Percentiles rank a stretch among this genome's conserved stretches.
Evolutionary conservation across 1,140 invertebrate species (phyloP).

Genomic region (Choristoneura fumiferana): DNA sequence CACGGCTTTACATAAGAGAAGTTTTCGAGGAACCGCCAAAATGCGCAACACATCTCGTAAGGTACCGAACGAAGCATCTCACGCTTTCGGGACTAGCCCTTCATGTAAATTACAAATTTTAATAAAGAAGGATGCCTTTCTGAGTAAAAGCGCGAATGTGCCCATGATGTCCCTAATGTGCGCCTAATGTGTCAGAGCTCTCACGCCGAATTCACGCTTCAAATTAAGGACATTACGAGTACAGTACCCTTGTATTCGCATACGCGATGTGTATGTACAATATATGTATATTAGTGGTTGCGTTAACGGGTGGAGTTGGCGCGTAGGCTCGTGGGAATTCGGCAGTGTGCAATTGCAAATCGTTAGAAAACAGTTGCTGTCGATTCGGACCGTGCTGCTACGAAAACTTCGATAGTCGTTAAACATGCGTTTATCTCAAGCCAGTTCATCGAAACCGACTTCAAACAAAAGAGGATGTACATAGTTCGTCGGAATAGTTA

Average conservation of each 20-base stretch:
- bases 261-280: not conserved
- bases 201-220: constrained; percentile 16
- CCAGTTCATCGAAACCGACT: too few species aligned
- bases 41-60: too few species aligned
- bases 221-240: constrained; percentile 18
- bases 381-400: too few species aligned
- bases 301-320: constrained; percentile 15
- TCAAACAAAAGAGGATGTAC: too few species aligned
- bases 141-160: constrained; percentile 15
- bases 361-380: constrained; percentile 9
- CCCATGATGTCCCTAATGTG: constrained; percentile 15
- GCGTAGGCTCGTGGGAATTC: constrained; percentile 6
- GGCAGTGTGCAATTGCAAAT: constrained; percentile 17
- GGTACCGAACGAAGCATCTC: not conserved
- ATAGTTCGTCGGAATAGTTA: too few species aligned
- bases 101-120: constrained; percentile 17
- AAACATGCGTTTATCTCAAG: too few species aligned
- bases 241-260: constrained; percentile 5
- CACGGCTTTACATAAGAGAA: too few species aligned
- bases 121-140: constrained; percentile 17
- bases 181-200: constrained; percentile 18
- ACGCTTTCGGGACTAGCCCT: not conserved
- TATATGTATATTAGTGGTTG: constrained; percentile 12
- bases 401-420: too few species aligned
- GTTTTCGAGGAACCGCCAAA: too few species aligned